These are phyloP conservation scores for Orchesella cincta DNA, from an alignment of 1,140 invertebrate genomes.

Conservation along the genomic window DNA sequence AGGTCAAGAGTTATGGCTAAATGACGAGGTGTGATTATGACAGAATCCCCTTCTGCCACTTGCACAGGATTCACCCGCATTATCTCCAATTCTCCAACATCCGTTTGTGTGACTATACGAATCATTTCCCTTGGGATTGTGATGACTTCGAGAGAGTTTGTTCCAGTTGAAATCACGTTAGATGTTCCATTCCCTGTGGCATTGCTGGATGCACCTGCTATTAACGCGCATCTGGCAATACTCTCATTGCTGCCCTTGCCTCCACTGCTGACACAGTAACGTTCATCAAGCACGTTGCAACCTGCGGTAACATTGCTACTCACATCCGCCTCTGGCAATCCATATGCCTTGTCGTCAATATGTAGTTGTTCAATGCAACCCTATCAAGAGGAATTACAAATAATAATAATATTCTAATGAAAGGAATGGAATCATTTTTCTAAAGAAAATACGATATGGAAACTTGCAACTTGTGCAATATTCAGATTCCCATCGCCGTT, in stretches of 20 bases:
- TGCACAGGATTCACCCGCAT: slow-evolving; percentile 50
- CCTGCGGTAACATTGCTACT: slow-evolving; percentile 47
- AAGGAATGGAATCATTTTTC: too few species aligned
- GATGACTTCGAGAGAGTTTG: slow-evolving; percentile 49
- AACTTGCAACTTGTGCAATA: too few species aligned
- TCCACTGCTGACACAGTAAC: slow-evolving; percentile 2
- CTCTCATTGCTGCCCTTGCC: neutral
- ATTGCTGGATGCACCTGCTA: neutral
- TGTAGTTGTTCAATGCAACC: slow-evolving; percentile 60
- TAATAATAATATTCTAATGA: too few species aligned
- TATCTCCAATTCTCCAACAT: slow-evolving; percentile 49
- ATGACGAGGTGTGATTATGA: slow-evolving; percentile 72
- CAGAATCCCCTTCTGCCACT: slow-evolving; percentile 70
- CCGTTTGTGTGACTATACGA: slow-evolving; percentile 49
- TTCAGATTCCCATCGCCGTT: too few species aligned
- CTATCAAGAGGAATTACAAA: too few species aligned
- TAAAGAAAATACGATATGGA: too few species aligned
- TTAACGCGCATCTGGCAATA: neutral
- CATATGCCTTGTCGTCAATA: slow-evolving; percentile 71
- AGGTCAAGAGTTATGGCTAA: slow-evolving; percentile 83
- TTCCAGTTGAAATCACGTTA: neutral
- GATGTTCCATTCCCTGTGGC: slow-evolving; percentile 16
- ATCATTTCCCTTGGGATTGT: slow-evolving; percentile 48
- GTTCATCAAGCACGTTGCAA: slow-evolving; percentile 30
- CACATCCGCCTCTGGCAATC: slow-evolving; percentile 68